These are phyloP conservation scores for Ophioderma brevispina DNA, from an alignment of 35 echinoderm and acorn worm species.

Conservation along the genomic window DNA sequence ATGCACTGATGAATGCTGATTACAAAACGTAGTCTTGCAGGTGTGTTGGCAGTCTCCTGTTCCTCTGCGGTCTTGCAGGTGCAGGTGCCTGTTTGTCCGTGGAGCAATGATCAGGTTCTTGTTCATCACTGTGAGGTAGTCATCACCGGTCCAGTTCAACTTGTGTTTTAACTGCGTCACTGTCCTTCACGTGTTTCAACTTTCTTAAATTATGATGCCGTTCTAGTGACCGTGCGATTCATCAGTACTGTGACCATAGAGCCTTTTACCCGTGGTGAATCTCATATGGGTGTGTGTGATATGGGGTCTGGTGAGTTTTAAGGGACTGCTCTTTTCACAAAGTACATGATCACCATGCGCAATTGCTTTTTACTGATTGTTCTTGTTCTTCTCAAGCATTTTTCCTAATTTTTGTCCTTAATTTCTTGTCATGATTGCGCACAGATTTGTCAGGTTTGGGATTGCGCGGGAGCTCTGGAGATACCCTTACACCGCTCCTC, in stretches of 20 bases:
- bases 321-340: constrained; percentile 53
- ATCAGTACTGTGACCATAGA: constrained; percentile 53
- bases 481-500: constrained; percentile 19
- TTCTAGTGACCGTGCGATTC: constrained; percentile 41
- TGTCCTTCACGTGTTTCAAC: neutral
- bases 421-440: constrained; percentile 36
- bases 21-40: constrained; percentile 3
- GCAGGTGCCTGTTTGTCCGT: neutral
- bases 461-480: constrained; percentile 14
- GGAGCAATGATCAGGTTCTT: neutral
- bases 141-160: neutral
- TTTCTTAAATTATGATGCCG: constrained; percentile 49
- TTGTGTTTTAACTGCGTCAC: neutral
- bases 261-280: constrained; percentile 55
- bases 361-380: neutral
- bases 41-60: constrained; percentile 14
- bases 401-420: constrained; percentile 61
- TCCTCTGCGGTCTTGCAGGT: neutral
- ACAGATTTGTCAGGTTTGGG: neutral
- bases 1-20: neutral
- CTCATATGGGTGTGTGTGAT: constrained; percentile 56
- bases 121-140: neutral
- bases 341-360: constrained; percentile 39
- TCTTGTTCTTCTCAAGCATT: constrained; percentile 64
- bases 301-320: constrained; percentile 44